These are phyloP conservation scores for Ceratotherium simum DNA, from an alignment of 2,113 vertebrate species.

Conservation along the genomic window DNA sequence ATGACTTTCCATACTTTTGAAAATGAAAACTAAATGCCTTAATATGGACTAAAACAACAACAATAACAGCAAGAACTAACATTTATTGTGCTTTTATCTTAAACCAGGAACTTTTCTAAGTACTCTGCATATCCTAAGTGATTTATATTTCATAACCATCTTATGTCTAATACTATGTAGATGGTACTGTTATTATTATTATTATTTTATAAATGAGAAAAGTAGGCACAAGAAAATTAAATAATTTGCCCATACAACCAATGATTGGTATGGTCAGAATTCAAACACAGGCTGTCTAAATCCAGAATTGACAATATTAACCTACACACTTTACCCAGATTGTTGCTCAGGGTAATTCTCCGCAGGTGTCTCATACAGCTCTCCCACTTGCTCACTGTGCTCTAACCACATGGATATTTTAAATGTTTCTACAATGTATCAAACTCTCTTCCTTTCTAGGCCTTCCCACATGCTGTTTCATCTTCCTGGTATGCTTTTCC, in stretches of 20 bases:
- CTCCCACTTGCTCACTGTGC: neutral
- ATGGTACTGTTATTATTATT: neutral
- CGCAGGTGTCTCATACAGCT: neutral
- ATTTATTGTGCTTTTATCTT: neutral
- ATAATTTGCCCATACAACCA: neutral
- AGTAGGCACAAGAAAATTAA: neutral
- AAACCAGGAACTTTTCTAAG: neutral
- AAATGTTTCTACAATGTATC: conserved; percentile 6
- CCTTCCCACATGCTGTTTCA: conserved; percentile 47
- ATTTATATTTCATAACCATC: neutral
- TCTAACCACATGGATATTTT: conserved; percentile 21
- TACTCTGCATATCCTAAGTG: neutral
- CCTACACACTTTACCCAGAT: neutral
- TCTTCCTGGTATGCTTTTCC: conserved; percentile 25
- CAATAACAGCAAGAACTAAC: neutral
- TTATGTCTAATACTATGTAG: neutral
- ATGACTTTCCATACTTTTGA: neutral
- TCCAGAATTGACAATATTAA: neutral
- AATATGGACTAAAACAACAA: neutral
- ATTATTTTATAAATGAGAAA: neutral
- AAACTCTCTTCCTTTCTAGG: conserved; percentile 44
- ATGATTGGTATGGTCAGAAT: neutral
- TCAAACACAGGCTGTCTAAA: neutral
- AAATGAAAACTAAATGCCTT: neutral
- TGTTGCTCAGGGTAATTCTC: neutral